Conservation (phyloP, 2,113 vertebrate species). For the Orthochromis indermauri region DNA sequence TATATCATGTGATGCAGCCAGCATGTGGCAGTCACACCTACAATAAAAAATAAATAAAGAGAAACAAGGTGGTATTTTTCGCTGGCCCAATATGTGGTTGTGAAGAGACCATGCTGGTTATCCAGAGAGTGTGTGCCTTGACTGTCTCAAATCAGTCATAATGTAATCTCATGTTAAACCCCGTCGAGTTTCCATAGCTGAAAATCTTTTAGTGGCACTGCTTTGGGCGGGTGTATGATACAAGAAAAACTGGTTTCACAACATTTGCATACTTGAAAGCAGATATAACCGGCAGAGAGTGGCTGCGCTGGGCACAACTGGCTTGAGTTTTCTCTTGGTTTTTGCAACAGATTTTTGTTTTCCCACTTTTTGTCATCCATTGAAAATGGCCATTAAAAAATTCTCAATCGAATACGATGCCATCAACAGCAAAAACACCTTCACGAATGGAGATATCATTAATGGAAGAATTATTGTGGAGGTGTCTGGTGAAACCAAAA, state of each 20-base stretch:
- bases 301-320: fast-evolving
- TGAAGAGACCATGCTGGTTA: background rate
- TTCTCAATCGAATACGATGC: slow-evolving; percentile 61
- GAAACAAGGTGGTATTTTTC: background rate
- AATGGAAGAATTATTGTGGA: slow-evolving; percentile 58
- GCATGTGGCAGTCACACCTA: background rate
- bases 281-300: fast-evolving
- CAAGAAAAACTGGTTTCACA: background rate
- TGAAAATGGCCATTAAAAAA: slow-evolving; percentile 16
- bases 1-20: background rate
- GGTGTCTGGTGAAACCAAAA: slow-evolving; percentile 27
- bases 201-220: background rate
- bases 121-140: background rate
- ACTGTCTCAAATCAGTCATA: fast-evolving
- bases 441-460: slow-evolving; percentile 56
- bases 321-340: background rate
- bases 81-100: background rate
- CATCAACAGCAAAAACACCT: slow-evolving; percentile 53
- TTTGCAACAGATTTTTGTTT: background rate
- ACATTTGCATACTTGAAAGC: fast-evolving
- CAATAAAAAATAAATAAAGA: background rate
- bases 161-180: background rate
- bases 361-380: no score
- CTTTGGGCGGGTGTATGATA: background rate
- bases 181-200: fast-evolving